Conservation (phyloP, 1,140 invertebrate genomes). For the Apis dorsata region DNA sequence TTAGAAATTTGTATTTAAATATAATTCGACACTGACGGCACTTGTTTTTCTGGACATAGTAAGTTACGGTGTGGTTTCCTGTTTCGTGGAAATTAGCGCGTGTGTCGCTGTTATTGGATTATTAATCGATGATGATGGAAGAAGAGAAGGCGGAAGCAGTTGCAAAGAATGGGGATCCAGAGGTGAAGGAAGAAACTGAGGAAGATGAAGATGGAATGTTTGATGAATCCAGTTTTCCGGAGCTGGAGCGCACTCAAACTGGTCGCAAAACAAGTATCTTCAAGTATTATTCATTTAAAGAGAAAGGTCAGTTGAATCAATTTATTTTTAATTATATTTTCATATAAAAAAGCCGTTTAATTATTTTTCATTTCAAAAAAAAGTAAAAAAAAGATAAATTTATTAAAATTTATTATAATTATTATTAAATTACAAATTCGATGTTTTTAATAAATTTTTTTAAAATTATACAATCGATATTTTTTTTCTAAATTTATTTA, state of each 20-base stretch:
- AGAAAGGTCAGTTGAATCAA: slow-evolving; percentile 54
- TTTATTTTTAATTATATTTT: not conserved
- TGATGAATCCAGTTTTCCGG: slow-evolving; percentile 29
- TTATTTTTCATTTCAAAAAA: not conserved
- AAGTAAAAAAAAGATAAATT: not conserved
- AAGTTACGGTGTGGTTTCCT: not conserved
- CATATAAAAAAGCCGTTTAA: no score
- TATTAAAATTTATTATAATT: no score
- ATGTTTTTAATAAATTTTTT: not conserved
- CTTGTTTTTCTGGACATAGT: no score
- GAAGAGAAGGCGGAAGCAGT: slow-evolving; percentile 6
- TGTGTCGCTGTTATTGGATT: not conserved
- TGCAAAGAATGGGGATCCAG: not conserved
- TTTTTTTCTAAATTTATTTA: no score
- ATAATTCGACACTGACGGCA: not conserved
- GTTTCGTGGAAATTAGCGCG: not conserved
- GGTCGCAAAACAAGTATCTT: slow-evolving; percentile 69
- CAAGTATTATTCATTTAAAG: slow-evolving; percentile 65
- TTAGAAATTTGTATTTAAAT: not conserved
- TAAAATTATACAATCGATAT: not conserved
- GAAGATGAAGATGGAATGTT: slow-evolving; percentile 10
- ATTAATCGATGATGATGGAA: slow-evolving; percentile 33
- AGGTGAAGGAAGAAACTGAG: not conserved
- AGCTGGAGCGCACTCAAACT: slow-evolving; percentile 54
- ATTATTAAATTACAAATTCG: not conserved